These are phyloP conservation scores for Tamias sibiricus DNA, from an alignment of 2,113 vertebrate species.

Conservation along the genomic window DNA sequence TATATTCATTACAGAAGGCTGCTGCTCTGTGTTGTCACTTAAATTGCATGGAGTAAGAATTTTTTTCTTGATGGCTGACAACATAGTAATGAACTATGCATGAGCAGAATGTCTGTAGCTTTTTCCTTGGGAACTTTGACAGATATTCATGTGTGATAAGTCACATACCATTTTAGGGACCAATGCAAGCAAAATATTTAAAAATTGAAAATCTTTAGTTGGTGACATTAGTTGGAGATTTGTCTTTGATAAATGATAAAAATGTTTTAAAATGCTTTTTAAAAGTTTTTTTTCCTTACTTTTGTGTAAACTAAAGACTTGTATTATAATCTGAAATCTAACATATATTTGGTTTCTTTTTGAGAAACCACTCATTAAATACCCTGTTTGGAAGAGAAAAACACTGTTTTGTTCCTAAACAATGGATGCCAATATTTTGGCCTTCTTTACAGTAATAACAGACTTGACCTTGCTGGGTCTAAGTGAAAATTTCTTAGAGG, in stretches of 20 bases:
- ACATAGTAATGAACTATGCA: neutral
- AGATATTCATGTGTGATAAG: neutral
- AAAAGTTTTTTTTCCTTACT: neutral
- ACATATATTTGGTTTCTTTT: neutral
- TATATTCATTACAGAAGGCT: neutral
- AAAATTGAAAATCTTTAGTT: neutral
- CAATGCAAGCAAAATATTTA: neutral
- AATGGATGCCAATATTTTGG: neutral
- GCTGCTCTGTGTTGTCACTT: neutral
- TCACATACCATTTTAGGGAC: neutral
- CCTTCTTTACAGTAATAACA: neutral
- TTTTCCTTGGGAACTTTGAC: neutral
- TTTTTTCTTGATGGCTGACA: constrained; percentile 6
- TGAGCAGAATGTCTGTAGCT: neutral
- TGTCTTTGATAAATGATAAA: constrained; percentile 8
- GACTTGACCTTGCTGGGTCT: neutral
- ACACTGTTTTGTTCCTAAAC: neutral
- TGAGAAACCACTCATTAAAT: neutral
- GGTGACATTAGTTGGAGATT: neutral
- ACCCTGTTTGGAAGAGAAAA: neutral
- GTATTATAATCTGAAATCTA: neutral
- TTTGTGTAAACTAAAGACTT: neutral
- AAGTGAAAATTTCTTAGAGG: neutral
- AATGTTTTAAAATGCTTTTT: neutral
- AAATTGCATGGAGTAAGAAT: neutral